Percentiles rank a stretch among this genome's conserved stretches.
Evolutionary conservation across 2,888 invertebrate genomes (phyloP).

Genomic region (Cyrtodaria siliqua): DNA sequence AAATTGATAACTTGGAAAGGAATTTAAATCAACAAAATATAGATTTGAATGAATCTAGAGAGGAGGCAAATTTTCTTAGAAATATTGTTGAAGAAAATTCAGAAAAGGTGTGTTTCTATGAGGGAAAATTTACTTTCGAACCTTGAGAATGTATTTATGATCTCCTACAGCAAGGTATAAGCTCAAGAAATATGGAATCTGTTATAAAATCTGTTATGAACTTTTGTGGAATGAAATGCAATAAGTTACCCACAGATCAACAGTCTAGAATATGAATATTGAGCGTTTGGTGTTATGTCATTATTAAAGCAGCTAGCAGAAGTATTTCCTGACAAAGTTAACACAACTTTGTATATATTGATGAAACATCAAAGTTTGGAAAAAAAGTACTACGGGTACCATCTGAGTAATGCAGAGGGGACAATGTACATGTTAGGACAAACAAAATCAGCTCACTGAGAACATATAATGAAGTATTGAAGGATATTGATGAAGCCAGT

Average conservation of each 20-base stretch:
- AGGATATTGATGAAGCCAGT: too few relatives aligned
- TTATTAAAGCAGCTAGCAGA: conserved; percentile 38
- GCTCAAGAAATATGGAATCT: conserved; percentile 11
- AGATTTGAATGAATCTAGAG: too few relatives aligned
- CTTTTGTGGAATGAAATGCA: conserved; percentile 12
- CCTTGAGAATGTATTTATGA: conserved; percentile 28
- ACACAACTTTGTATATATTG: conserved; percentile 39
- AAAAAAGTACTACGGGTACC: conserved; percentile 38
- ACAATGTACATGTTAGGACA: conserved; percentile 44
- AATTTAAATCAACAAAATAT: too few relatives aligned
- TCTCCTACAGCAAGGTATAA: conserved; percentile 25
- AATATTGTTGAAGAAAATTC: too few relatives aligned
- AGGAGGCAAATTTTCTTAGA: too few relatives aligned
- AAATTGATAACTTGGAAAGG: too few relatives aligned
- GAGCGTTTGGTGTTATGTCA: conserved; percentile 43
- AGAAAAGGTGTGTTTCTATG: too few relatives aligned
- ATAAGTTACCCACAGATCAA: conserved; percentile 31
- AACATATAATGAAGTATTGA: too few relatives aligned
- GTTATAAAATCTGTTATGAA: conserved; percentile 41
- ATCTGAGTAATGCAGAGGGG: conserved; percentile 29
- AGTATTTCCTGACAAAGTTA: conserved; percentile 10
- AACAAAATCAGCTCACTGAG: conserved; percentile 20
- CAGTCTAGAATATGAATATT: conserved; percentile 37
- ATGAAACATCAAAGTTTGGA: conserved; percentile 53
- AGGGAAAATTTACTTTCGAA: conserved; percentile 29